Evolutionary conservation across 2,113 vertebrate species (phyloP).

Genomic region (Parotia lawesii): DNA sequence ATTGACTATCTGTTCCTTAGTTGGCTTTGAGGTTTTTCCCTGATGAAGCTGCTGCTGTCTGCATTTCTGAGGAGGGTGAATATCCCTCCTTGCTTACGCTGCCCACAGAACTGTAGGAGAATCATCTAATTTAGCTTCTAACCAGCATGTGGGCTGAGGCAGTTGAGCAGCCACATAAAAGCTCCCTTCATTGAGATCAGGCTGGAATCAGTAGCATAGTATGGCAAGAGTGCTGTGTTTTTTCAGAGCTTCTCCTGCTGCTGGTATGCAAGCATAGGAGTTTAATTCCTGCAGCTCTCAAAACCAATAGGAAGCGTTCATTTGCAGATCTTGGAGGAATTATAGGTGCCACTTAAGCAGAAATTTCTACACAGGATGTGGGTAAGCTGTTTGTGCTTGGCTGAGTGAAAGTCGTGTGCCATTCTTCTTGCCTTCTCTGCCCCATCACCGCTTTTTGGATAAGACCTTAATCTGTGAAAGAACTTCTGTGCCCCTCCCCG

Average conservation of each 20-base stretch:
- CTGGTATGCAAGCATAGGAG: not conserved
- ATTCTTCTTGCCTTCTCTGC: not conserved
- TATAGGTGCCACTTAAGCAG: not conserved
- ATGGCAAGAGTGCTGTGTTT: not conserved
- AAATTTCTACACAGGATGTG: not conserved
- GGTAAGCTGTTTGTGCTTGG: not conserved
- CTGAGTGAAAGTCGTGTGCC: not conserved
- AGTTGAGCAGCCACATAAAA: not conserved
- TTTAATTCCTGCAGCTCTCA: not conserved
- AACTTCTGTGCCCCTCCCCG: not conserved
- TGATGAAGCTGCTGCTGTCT: not conserved
- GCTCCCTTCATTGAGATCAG: not conserved
- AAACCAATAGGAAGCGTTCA: not conserved
- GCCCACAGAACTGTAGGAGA: not conserved
- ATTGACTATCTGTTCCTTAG: not conserved
- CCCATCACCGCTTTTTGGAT: not conserved
- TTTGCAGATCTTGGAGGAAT: not conserved
- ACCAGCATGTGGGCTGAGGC: not conserved
- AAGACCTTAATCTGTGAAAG: not conserved
- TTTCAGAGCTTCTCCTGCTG: not conserved
- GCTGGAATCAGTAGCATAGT: not conserved
- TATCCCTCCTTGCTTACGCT: not conserved
- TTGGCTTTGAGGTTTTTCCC: not conserved
- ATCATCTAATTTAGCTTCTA: not conserved
- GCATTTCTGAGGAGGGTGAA: not conserved